Evolutionary conservation across 2,797 vertebrate genomes (phyloP), one percentile per base, ranked within the genome.

Genomic region (Mionectes olivaceus): DNA sequence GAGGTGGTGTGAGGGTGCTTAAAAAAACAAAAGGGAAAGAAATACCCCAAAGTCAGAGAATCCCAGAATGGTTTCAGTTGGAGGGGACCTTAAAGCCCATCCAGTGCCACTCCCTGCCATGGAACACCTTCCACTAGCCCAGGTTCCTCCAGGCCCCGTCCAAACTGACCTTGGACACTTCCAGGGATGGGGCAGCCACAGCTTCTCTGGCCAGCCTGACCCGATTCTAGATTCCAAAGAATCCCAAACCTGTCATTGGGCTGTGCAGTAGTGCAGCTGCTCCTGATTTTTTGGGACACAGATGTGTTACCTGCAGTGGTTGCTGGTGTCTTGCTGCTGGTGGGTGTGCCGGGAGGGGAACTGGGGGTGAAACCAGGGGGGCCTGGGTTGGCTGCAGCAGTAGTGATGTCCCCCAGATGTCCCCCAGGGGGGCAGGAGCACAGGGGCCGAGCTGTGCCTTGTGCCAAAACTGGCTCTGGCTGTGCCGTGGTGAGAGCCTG

Each of bases 221-320:
- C n/a, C 10, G 19, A 7, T 69, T 69, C 57, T 44, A 18, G 33
- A 61, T 44, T 12, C 7, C 11, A 79, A 2, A 43, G 30, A 15
- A 2, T 16, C 16, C 44, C 44, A 8, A 9, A 13, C 19, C 41
- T 7, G 1, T 44, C 13, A 0, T 0, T 19, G n/a, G 12, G 14
- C 3, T 15, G n/a, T 25, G 50, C 61, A 27, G 2, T 8, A 59
- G 55, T 21, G 5, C n/a, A 5, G 3, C 16, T 64, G 52, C 57
- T 30, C 35, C 2, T 15, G 37, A 8, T 9, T 47, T 24, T 21
- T 11, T 11, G 1, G 1, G 14, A 0, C 11, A 1, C 24, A 2
- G 23, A 4, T 5, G 7, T 3, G 21, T 12, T 0, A 19, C 10
- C 53, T 41, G 37, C 18, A 65, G n/a, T 6, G 13, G 30, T 41